These are phyloP conservation scores for Notarius quadriscutis DNA, from an alignment of 2,113 vertebrate genomes.

Conservation along the genomic window DNA sequence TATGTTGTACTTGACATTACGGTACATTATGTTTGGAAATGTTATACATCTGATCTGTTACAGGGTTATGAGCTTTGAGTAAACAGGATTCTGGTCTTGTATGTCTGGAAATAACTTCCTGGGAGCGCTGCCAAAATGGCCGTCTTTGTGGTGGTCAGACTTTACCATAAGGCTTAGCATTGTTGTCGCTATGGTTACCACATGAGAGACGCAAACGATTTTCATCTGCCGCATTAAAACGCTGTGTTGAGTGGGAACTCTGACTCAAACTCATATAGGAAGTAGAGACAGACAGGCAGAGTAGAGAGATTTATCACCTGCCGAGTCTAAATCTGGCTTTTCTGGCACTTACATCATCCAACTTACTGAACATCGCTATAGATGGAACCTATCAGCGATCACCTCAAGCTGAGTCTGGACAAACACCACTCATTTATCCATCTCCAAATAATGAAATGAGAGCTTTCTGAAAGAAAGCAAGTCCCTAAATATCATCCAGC, in stretches of 20 bases:
- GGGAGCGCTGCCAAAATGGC: slow-evolving; percentile 14
- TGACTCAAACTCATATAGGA: not conserved
- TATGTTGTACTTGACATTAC: not conserved
- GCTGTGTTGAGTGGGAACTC: not conserved
- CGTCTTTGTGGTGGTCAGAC: not conserved
- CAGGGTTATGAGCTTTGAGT: not conserved
- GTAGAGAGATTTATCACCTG: not conserved
- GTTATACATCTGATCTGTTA: not conserved
- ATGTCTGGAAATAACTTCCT: not conserved
- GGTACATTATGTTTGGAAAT: not conserved
- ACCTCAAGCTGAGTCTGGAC: too few species aligned
- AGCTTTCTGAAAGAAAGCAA: not conserved
- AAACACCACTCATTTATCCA: not conserved
- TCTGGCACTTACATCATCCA: not conserved
- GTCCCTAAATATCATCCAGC: not conserved
- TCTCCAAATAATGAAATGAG: not conserved
- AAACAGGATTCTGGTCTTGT: not conserved
- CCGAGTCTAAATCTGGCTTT: not conserved
- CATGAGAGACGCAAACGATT: not conserved
- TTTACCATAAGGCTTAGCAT: not conserved
- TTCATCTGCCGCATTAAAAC: not conserved
- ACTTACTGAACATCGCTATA: not conserved
- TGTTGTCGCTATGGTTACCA: not conserved
- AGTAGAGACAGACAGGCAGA: not conserved
- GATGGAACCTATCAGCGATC: not conserved